Evolutionary conservation across 2,797 vertebrate species (phyloP).

Genomic region (Ctenopoma kingsleyae): DNA sequence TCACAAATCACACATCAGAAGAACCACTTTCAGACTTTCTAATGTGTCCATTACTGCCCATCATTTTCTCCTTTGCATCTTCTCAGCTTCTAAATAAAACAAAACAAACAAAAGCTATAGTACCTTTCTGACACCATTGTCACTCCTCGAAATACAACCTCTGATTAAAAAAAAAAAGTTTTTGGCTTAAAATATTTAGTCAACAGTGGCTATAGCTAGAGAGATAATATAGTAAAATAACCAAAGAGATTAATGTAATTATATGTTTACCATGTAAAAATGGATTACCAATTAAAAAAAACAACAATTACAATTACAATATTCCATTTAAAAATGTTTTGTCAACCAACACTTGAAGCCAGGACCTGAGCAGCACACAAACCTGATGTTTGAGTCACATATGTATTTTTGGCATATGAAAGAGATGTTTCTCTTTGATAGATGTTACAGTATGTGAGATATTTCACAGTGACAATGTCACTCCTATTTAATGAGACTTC

Average conservation of each 20-base stretch:
- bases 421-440: conserved; percentile 35
- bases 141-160: background rate
- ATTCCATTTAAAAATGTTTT: too few relatives aligned
- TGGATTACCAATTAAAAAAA: background rate
- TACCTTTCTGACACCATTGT: background rate
- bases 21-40: conserved; percentile 19
- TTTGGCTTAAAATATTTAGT: too few relatives aligned
- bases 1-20: conserved; percentile 13
- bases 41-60: conserved; percentile 19
- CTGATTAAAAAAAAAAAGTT: background rate
- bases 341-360: too few relatives aligned
- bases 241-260: background rate
- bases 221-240: background rate
- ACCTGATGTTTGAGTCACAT: conserved; percentile 28
- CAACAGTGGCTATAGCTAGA: background rate
- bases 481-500: conserved; percentile 59
- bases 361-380: conserved; percentile 22
- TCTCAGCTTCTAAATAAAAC: background rate
- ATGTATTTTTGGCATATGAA: conserved; percentile 36
- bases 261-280: conserved; percentile 7
- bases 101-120: background rate
- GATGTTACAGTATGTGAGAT: conserved; percentile 30
- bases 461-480: conserved; percentile 33
- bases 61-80: conserved; percentile 2
- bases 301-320: too few relatives aligned